Percentiles rank a stretch among this genome's conserved stretches.
Conservation (phyloP, 2,113 vertebrate species). For the Montifringilla adamsi region DNA sequence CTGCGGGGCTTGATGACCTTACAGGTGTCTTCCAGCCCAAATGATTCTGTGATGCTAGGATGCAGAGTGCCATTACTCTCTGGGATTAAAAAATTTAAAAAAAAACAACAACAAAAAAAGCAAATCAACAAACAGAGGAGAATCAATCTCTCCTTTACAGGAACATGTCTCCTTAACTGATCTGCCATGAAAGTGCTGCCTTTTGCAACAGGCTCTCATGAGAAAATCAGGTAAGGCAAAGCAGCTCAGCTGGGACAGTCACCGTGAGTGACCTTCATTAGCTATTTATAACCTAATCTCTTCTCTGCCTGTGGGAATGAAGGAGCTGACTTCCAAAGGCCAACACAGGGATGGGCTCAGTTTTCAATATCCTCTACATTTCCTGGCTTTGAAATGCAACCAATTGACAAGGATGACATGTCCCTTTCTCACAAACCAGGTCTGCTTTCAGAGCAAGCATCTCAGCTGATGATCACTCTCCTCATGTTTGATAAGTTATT, state of each 20-base stretch:
- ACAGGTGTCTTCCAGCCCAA: background rate
- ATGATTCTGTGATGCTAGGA: background rate
- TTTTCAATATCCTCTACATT: background rate
- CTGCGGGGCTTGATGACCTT: rapidly evolving
- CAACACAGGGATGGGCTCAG: background rate
- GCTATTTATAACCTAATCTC: slow-evolving; percentile 2
- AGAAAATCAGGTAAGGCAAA: background rate
- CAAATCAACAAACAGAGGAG: background rate
- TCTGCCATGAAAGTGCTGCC: background rate
- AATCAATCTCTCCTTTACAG: background rate
- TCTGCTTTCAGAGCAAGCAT: background rate
- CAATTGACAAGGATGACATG: background rate
- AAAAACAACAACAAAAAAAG: too few species aligned
- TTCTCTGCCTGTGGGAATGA: background rate
- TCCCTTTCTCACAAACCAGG: background rate
- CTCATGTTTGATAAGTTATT: background rate
- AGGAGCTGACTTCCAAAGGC: background rate
- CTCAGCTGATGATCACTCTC: background rate
- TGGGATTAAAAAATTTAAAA: too few species aligned
- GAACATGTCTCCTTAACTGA: background rate
- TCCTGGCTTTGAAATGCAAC: background rate
- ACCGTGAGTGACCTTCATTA: background rate
- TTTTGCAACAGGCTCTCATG: background rate
- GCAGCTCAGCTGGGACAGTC: background rate
- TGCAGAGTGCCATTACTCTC: background rate